Base-by-base conservation (phyloP, 2,113 vertebrate genomes). In the Sinosuthora webbiana region DNA sequence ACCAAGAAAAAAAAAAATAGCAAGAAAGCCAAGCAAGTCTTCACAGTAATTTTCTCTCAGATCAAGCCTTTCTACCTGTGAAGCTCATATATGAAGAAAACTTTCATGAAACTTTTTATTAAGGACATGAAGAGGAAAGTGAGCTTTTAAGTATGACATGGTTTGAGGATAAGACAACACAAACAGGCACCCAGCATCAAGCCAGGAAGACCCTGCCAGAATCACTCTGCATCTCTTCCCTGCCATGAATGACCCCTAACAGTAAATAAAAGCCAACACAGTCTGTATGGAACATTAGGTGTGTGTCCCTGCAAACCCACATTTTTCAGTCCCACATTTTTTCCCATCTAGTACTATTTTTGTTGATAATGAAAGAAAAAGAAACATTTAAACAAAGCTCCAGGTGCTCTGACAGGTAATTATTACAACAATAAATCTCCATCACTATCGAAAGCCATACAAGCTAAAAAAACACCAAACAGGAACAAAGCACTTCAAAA, bases 251-350 rank as follows among this genome's bases (percentile, higher is more conserved):
- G 4, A 59, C 9, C 11, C 2, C 0, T 4, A 47, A 27, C 4
- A 52, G 14, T 31, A 87, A 62, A 63, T 1, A 42, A 81, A 83
- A 55, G 6, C 18, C 37, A 28, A 28, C 3, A 31, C 1, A 59
- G 2, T 5, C 41, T 13, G 17, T 13, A 44, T 4, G 24, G 70
- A 60, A 49, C 11, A 69, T 4, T 5, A 42, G 15, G 6, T 33
- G 5, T 67, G 44, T 8, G 7, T 23, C 11, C 10, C 27, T 2
- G 1, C 6, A 24, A 70, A 19, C 7, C 1, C 0, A 3, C 13
- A n/a, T 19, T 68, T 89, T 83, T 70, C 71, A 94, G 42, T 50
- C 56, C 25, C 15, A 78, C 7, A 4, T 47, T 64, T 78, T 70
- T 10, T 31, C 14, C 17, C 25, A 35, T 9, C 17, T 59, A 49